Conservation (phyloP, 1,140 invertebrate genomes). For the Goniozus legneri region DNA sequence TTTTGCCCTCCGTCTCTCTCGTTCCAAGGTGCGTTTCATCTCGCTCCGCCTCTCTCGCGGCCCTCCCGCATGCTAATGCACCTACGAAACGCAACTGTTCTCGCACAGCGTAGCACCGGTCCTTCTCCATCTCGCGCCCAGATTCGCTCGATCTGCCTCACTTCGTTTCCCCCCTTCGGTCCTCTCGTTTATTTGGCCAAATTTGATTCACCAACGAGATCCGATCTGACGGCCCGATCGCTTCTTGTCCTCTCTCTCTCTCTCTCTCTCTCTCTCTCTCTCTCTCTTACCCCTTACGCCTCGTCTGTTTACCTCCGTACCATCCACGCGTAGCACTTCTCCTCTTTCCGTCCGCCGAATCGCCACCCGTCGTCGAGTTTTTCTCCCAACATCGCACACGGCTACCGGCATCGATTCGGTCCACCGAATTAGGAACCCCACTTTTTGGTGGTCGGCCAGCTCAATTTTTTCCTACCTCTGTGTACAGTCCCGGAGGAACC, state of each 20-base stretch:
- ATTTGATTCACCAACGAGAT: constrained; percentile 48
- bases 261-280: constrained; percentile 5
- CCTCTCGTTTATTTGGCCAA: constrained; percentile 42
- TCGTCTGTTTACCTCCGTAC: constrained; percentile 4
- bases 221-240: constrained; percentile 45
- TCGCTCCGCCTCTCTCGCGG: constrained; percentile 19
- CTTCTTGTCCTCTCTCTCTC: constrained; percentile 30
- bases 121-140: constrained; percentile 15
- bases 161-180: constrained; percentile 4
- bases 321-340: neutral
- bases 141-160: constrained; percentile 1
- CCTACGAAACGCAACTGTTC: constrained; percentile 46
- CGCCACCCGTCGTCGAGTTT: constrained; percentile 27
- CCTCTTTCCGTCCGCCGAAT: neutral
- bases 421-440: constrained; percentile 26
- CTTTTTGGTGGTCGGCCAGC: constrained; percentile 27
- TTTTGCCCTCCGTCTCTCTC: constrained; percentile 23
- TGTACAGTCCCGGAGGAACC: too few relatives aligned
- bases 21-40: constrained; percentile 11
- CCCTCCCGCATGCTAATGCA: constrained; percentile 46
- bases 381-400: constrained; percentile 26
- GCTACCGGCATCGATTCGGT: constrained; percentile 21
- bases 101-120: too few relatives aligned
- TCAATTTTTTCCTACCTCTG: constrained; percentile 14
- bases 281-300: constrained; percentile 1